phyloP scores from a whole-genome alignment of 2,888 invertebrate species.

The Chamaedrilus cognettii region DNA sequence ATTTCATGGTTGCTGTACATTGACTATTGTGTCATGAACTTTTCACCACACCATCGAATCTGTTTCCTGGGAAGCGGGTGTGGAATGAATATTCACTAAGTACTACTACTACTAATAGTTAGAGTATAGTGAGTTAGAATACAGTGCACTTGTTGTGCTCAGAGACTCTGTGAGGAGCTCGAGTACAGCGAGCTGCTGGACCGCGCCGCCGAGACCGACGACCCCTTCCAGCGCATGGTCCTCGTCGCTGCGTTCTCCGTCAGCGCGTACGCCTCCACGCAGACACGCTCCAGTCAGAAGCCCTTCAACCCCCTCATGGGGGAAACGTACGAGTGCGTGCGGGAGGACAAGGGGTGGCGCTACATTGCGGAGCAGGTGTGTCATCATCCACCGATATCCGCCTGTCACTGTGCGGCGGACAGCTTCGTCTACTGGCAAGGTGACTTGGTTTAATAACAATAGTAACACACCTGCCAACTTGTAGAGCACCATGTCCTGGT shows the following conservation, averaged over 20 bases:
- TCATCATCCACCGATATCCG: slow-evolving; percentile 83
- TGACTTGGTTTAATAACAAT: too few species aligned
- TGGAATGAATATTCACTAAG: too few species aligned
- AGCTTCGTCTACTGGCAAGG: slow-evolving; percentile 79
- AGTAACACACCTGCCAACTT: too few species aligned
- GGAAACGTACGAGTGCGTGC: slow-evolving; percentile 79
- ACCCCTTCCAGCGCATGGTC: slow-evolving; percentile 74
- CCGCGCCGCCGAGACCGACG: slow-evolving; percentile 70
- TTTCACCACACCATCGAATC: too few species aligned
- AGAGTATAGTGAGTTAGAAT: too few species aligned
- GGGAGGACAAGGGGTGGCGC: slow-evolving; percentile 77
- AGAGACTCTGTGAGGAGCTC: slow-evolving; percentile 65
- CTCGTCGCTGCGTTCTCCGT: slow-evolving; percentile 77
- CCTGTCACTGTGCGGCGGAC: slow-evolving; percentile 76
- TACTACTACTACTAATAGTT: too few species aligned
- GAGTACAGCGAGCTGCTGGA: slow-evolving; percentile 82
- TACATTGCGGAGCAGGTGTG: slow-evolving; percentile 83
- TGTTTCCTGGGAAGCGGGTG: too few species aligned
- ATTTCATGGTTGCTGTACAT: too few species aligned
- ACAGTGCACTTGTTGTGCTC: too few species aligned
- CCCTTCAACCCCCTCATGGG: slow-evolving; percentile 83
- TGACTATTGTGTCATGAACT: too few species aligned
- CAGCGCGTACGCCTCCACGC: slow-evolving; percentile 74
- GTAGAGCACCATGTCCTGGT: too few species aligned
- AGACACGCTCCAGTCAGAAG: slow-evolving; percentile 77